Evolutionary conservation across 1,140 invertebrate species (phyloP).

Genomic region (Phocides pigmalion): DNA sequence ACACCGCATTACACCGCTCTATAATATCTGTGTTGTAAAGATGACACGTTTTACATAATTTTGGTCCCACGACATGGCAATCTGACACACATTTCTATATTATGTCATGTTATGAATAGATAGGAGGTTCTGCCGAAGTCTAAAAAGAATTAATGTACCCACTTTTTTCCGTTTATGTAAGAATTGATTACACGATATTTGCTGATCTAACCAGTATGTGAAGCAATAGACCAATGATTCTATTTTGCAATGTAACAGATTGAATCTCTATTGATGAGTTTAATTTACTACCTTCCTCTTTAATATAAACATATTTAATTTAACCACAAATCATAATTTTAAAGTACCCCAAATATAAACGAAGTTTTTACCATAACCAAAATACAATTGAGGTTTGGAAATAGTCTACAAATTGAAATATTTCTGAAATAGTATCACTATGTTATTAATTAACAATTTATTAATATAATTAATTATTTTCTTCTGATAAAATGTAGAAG

Average conservation of each 20-base stretch:
- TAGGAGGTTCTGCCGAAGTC: conserved; percentile 40
- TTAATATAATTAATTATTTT: no score
- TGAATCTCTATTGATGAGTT: no score
- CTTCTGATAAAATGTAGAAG: no score
- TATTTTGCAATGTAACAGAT: not conserved
- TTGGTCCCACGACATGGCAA: conserved; percentile 46
- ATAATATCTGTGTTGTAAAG: conserved; percentile 15
- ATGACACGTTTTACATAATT: conserved; percentile 53
- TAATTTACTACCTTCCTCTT: no score
- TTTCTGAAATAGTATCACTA: no score
- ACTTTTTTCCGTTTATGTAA: conserved; percentile 33
- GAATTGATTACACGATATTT: conserved; percentile 34
- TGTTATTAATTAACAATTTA: no score
- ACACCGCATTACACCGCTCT: conserved; percentile 26
- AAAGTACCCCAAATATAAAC: no score
- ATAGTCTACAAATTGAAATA: no score
- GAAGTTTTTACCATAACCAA: no score
- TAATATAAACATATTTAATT: no score
- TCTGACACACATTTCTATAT: conserved; percentile 66
- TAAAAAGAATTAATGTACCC: conserved; percentile 34
- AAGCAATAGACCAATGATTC: conserved; percentile 3
- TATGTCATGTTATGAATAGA: conserved; percentile 64
- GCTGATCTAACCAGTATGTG: conserved; percentile 13
- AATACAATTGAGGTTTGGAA: no score
- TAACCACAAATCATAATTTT: no score